These are phyloP conservation scores for Luehdorfia chinensis DNA, from an alignment of 1,140 invertebrate genomes.

Conservation along the genomic window DNA sequence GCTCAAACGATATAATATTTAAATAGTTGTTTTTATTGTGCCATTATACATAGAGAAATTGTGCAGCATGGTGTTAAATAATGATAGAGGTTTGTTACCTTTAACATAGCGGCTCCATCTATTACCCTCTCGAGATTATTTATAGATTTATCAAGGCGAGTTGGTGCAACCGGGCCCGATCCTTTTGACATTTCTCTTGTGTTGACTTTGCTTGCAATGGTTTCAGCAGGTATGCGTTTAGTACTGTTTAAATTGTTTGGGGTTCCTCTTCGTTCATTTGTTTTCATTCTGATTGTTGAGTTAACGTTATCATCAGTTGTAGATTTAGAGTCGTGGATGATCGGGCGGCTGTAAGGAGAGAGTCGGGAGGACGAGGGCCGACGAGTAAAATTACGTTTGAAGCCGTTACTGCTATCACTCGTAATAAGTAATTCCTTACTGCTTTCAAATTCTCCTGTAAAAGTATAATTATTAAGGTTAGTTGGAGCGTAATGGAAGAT, in stretches of 20 bases:
- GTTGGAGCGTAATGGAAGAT: not conserved
- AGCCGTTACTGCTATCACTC: slow-evolving; percentile 55
- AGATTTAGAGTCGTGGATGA: slow-evolving; percentile 23
- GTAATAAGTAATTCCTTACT: slow-evolving; percentile 63
- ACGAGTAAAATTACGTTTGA: slow-evolving; percentile 55
- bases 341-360: slow-evolving; percentile 44
- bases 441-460: slow-evolving; percentile 44
- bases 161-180: slow-evolving; percentile 11
- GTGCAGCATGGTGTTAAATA: too few relatives aligned
- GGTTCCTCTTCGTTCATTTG: slow-evolving; percentile 4
- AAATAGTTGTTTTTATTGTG: too few relatives aligned
- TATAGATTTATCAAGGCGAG: slow-evolving; percentile 36
- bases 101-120: slow-evolving; percentile 44
- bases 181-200: slow-evolving; percentile 1
- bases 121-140: slow-evolving; percentile 49
- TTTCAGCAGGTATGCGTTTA: slow-evolving; percentile 3
- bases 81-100: slow-evolving; percentile 42
- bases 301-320: slow-evolving; percentile 19
- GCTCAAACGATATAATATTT: too few relatives aligned
- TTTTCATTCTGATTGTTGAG: slow-evolving; percentile 9
- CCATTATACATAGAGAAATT: too few relatives aligned
- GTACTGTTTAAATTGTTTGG: not conserved
- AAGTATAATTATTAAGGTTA: slow-evolving; percentile 9
- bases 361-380: slow-evolving; percentile 53
- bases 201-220: slow-evolving; percentile 6